Percentiles rank a stretch among this genome's conserved stretches.
These are phyloP conservation scores for Dryoscopus gambensis DNA, from an alignment of 2,113 vertebrate species.

Conservation along the genomic window DNA sequence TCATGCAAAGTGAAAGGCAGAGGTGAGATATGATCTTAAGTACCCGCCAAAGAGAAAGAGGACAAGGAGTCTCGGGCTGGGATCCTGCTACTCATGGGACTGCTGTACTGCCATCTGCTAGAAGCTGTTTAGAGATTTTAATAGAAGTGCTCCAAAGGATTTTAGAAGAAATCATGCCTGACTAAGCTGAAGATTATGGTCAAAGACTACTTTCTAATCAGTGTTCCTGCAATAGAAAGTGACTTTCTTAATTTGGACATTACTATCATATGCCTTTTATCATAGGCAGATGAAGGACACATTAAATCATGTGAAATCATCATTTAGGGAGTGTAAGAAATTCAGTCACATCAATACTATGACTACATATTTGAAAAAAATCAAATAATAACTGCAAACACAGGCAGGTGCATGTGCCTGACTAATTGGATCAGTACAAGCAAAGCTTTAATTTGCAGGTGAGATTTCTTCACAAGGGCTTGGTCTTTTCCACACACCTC, in stretches of 20 bases:
- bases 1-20: not conserved
- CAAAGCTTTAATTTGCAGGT: not conserved
- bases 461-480: not conserved
- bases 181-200: not conserved
- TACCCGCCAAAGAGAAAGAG: not conserved
- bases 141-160: not conserved
- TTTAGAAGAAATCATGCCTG: not conserved
- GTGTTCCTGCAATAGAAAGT: not conserved
- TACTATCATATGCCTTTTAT: not conserved
- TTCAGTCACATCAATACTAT: not conserved
- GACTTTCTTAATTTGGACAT: not conserved
- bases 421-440: not conserved
- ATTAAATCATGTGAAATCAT: not conserved
- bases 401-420: not conserved
- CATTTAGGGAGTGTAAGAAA: not conserved
- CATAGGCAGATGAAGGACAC: not conserved
- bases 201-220: not conserved
- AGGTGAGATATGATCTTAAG: not conserved
- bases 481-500: not conserved
- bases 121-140: not conserved
- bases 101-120: not conserved
- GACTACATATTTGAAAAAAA: not conserved
- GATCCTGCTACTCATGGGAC: not conserved
- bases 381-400: not conserved
- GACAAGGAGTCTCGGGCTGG: not conserved